Evolutionary conservation across 2,797 vertebrate species (phyloP), one percentile per base, ranked within the genome.

Genomic region (Agapornis canus): DNA sequence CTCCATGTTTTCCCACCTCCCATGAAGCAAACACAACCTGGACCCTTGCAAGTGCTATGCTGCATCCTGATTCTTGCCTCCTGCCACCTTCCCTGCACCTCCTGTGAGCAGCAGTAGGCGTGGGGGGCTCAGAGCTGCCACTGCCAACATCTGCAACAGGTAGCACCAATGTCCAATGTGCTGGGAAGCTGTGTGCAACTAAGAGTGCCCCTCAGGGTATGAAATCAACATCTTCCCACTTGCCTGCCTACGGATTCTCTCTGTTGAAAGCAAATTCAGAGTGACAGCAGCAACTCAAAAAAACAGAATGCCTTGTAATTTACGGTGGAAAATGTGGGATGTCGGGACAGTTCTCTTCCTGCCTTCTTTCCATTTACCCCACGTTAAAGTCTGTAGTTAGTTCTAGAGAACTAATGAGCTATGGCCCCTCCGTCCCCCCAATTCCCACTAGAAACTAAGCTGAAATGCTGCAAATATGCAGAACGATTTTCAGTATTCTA

Each of bases 401-500:
- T 32, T 56, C n/a, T 56, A 56, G 21, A 32, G n/a, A 56, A 15
- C 54, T 32, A 56, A 60, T 1, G 15, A 66, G 31, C 10, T 13
- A 48, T 54, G 17, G 26, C 42, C 37, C 45, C 22, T 13, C 52
- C 29, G 10, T 49, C 11, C 15, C 13, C 56, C 29, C 25, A 26
- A 20, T n/a, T 45, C 47, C 29, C 5, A 5, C 68, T 56, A 72
- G 35, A 82, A 94, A 90, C 75, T 75, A 18, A 89, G 39, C 54
- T 88, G 76, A 39, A 54, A 77, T 49, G 47, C 54, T 89, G 45
- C 65, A 75, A 78, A 56, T n/a, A 51, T 49, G 60, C 12, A 7
- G 45, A 88, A 51, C 32, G 27, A 59, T 94, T 83, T 87, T 86
- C 69, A 86, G 54, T 49, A 59, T 91, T 86, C 93, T 91, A 88